phyloP scores from a whole-genome alignment of 2,888 invertebrate genomes.

The Lycaena phlaeas region DNA sequence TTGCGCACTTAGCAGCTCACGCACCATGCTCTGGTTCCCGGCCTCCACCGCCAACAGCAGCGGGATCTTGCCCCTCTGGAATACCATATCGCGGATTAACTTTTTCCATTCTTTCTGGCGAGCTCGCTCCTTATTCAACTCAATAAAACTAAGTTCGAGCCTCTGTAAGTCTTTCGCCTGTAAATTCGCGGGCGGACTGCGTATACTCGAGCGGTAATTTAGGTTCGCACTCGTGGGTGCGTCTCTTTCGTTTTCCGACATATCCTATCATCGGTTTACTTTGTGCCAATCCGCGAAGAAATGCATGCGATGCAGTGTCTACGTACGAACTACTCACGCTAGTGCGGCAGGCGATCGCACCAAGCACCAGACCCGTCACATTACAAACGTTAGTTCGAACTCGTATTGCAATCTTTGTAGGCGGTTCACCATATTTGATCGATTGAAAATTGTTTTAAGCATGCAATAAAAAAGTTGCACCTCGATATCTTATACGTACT shows the following conservation, averaged over 20 bases:
- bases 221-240: conserved; percentile 42
- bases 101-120: conserved; percentile 70
- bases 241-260: conserved; percentile 31
- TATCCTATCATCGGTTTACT: conserved; percentile 12
- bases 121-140: conserved; percentile 67
- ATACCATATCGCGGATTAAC: conserved; percentile 73
- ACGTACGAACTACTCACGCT: conserved; percentile 43
- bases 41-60: conserved; percentile 94
- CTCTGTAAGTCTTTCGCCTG: conserved; percentile 56
- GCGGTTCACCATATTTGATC: conserved; percentile 48
- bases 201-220: conserved; percentile 34
- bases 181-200: conserved; percentile 44
- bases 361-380: conserved; percentile 49
- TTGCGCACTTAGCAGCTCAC: conserved; percentile 90
- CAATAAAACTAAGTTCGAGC: conserved; percentile 63
- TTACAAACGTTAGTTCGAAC: conserved; percentile 51
- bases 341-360: conserved; percentile 52
- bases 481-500: conserved; percentile 51
- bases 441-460: conserved; percentile 48
- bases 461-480: conserved; percentile 39
- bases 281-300: conserved; percentile 31
- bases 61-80: conserved; percentile 94
- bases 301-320: conserved; percentile 38
- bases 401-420: conserved; percentile 51
- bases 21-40: conserved; percentile 95